Evolutionary conservation across 35 echinoderm and acorn worm genomes (phyloP), one percentile per base, ranked within the genome.

Genomic region (Heliocidaris erythrogramma): DNA sequence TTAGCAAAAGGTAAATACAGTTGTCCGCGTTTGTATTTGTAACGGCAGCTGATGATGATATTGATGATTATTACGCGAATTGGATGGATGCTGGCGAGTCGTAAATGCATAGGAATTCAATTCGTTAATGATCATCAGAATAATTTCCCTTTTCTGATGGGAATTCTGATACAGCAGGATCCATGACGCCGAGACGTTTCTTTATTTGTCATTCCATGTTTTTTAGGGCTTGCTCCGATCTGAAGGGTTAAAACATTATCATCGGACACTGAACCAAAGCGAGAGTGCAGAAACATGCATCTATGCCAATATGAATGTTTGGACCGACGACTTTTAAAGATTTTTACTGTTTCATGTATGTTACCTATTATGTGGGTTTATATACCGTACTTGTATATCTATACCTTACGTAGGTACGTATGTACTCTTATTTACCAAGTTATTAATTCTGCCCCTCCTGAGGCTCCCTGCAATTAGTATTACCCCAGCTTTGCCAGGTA

Each of bases 1-100:
- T 78, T 78, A 78, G 65, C 65, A 78, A 78, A 42, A 78, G 65
- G 17, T 78, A 78, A 78, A 78, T 78, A 78, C 65, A 78, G 65
- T 78, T 78, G 16, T 78, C 27, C 65, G 18, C 65, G 65, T 78
- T 78, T 78, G 21, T 78, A 78, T n/a, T 78, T 78, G 21, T 78
- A 0, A 78, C 65, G 65, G 65, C 27, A n/a, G 21, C 65, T 27
- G 65, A 21, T 78, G 65, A 78, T 78, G 65, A 18, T 78, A 78
- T 78, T 27, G 27, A 78, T 78, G 65, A 78, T 78, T 7, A 78
- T 78, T 78, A 78, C 65, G 35, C 21, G 65, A 78, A 78, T 78
- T 78, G 65, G 65, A 78, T 78, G 18, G 65, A 78, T 78, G 18
- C 21, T n/a, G 27, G 65, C 65, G 65, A 78, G 65, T n/a, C 65